phyloP scores from a whole-genome alignment of 2,797 vertebrate species.

The Amazona finschi region DNA sequence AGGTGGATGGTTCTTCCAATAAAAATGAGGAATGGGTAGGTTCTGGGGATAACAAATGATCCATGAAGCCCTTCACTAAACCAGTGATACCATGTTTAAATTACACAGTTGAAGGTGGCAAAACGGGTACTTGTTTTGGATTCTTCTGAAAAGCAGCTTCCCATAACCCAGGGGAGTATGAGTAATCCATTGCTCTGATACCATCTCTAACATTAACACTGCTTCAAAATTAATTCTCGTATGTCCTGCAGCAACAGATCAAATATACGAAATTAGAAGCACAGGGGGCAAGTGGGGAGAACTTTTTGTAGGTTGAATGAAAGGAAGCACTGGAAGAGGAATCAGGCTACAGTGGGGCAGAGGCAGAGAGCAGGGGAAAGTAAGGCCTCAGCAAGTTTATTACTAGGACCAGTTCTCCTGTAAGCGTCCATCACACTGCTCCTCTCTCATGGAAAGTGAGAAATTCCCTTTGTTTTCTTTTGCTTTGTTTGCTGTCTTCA shows the following conservation, averaged over 20 bases:
- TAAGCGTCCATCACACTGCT: not conserved
- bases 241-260: not conserved
- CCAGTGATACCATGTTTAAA: not conserved
- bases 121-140: not conserved
- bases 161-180: not conserved
- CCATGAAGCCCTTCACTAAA: not conserved
- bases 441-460: not conserved
- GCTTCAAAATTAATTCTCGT: not conserved
- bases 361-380: not conserved
- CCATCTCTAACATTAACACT: not conserved
- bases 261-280: not conserved
- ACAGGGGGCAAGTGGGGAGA: not conserved
- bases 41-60: not conserved
- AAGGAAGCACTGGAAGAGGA: not conserved
- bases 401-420: not conserved
- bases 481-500: not conserved
- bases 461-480: not conserved
- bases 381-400: not conserved
- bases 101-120: not conserved
- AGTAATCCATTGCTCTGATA: not conserved
- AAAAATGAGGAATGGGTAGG: not conserved
- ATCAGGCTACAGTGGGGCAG: not conserved
- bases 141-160: not conserved
- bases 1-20: not conserved
- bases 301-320: not conserved